These are phyloP conservation scores for Cyphomyrmex costatus DNA, from an alignment of 1,140 invertebrate species.

Conservation along the genomic window DNA sequence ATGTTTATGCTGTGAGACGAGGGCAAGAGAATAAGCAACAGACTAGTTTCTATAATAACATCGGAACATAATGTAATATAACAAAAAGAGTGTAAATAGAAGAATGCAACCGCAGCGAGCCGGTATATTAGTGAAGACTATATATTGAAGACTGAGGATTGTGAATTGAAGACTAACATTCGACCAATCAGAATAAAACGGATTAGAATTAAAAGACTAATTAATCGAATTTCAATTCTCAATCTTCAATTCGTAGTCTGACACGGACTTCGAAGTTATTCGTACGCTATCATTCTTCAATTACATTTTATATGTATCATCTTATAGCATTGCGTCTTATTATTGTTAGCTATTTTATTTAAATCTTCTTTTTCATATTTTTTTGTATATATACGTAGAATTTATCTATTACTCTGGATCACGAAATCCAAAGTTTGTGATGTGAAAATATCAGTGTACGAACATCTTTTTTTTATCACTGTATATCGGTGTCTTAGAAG, in stretches of 20 bases:
- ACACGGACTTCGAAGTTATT: constrained; percentile 9
- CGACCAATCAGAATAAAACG: no score
- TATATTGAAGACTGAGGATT: no score
- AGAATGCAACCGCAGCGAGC: not conserved
- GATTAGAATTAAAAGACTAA: no score
- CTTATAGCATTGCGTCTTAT: not conserved
- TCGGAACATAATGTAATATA: constrained; percentile 8
- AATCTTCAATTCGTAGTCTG: no score
- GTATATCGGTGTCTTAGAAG: not conserved
- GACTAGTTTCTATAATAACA: constrained; percentile 3
- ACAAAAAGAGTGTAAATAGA: constrained; percentile 32
- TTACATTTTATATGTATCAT: not conserved
- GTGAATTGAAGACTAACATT: no score
- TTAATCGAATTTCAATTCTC: no score
- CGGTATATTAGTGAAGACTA: no score
- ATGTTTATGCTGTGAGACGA: constrained; percentile 20
- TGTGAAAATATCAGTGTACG: constrained; percentile 34
- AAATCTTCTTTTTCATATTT: constrained; percentile 1
- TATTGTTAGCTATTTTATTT: constrained; percentile 6
- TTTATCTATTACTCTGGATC: not conserved
- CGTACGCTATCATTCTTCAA: constrained; percentile 18
- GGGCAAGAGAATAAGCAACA: not conserved
- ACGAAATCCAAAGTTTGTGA: not conserved
- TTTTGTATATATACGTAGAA: not conserved
- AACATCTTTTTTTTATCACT: constrained; percentile 5